Percentiles rank a stretch among this genome's conserved stretches.
phyloP scores from a whole-genome alignment of 2,797 vertebrate genomes.

The Anguilla obscura region DNA sequence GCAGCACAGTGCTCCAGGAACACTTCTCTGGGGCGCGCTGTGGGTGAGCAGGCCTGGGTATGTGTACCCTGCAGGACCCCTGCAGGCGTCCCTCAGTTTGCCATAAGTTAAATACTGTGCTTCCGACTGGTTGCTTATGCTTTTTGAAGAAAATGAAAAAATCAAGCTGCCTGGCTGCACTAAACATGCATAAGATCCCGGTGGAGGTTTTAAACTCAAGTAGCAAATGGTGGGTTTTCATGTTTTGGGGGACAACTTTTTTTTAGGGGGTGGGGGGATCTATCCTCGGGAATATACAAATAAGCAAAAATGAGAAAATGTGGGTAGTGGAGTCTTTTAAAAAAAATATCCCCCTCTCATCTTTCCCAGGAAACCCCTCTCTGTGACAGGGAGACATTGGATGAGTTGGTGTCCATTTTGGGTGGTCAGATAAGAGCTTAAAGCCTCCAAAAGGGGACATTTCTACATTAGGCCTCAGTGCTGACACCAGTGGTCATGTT shows the following conservation, averaged over 20 bases:
- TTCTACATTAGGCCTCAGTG: conserved; percentile 43
- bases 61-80: conserved; percentile 31
- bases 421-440: not conserved
- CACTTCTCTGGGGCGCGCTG: conserved; percentile 51
- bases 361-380: not conserved
- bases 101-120: conserved; percentile 65
- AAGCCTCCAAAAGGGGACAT: not conserved
- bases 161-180: not conserved
- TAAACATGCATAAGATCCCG: not conserved
- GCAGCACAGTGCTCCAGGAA: not conserved
- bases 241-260: not conserved
- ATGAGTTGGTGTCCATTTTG: not conserved
- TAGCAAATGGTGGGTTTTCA: not conserved
- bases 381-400: too few species aligned
- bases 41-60: conserved; percentile 23
- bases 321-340: not conserved
- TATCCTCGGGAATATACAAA: not conserved
- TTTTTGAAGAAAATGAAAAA: conserved; percentile 11
- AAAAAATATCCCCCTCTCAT: not conserved
- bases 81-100: conserved; percentile 64
- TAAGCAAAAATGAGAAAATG: not conserved
- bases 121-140: conserved; percentile 53
- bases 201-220: not conserved
- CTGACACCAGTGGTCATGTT: conserved; percentile 72
- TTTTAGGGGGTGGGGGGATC: not conserved